These are phyloP conservation scores for Liopterus haemorrhoidalis DNA, from an alignment of 2,888 invertebrate genomes.

Conservation along the genomic window DNA sequence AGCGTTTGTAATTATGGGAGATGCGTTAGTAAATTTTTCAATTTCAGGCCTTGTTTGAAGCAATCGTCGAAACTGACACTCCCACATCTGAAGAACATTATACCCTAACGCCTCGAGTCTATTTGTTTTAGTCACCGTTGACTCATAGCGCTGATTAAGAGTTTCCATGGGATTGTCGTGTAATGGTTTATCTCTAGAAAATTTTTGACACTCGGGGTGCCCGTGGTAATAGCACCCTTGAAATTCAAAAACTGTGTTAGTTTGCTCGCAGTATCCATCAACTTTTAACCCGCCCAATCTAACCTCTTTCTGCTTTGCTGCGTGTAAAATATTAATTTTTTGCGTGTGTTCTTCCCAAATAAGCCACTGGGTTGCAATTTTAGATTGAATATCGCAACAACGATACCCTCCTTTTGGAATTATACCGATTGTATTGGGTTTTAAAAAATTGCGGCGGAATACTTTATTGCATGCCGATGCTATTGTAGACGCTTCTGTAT, in stretches of 20 bases:
- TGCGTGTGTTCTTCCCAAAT: conserved; percentile 19
- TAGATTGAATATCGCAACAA: conserved; percentile 31
- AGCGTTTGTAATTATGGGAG: neutral
- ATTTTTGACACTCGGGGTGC: neutral
- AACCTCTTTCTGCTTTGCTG: conserved; percentile 9
- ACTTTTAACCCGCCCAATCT: neutral
- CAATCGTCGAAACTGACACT: conserved; percentile 7
- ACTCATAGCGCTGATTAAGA: neutral
- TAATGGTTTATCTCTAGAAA: neutral
- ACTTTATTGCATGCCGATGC: conserved; percentile 32
- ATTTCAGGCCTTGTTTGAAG: neutral
- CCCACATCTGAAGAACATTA: conserved; percentile 10
- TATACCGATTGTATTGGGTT: conserved; percentile 32
- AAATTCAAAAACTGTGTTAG: too few relatives aligned
- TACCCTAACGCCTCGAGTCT: neutral
- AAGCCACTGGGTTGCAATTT: conserved; percentile 24
- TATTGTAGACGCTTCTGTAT: conserved; percentile 31
- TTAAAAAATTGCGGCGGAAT: conserved; percentile 31
- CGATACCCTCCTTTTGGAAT: conserved; percentile 35
- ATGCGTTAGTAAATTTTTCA: neutral
- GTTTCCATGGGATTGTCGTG: neutral
- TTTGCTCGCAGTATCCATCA: too few relatives aligned
- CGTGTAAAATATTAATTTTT: conserved; percentile 16
- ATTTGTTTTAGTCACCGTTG: neutral
- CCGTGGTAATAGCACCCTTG: conserved; percentile 16